These are phyloP conservation scores for Glyphotaelius pellucidus DNA, from an alignment of 2,888 invertebrate species.

Conservation along the genomic window DNA sequence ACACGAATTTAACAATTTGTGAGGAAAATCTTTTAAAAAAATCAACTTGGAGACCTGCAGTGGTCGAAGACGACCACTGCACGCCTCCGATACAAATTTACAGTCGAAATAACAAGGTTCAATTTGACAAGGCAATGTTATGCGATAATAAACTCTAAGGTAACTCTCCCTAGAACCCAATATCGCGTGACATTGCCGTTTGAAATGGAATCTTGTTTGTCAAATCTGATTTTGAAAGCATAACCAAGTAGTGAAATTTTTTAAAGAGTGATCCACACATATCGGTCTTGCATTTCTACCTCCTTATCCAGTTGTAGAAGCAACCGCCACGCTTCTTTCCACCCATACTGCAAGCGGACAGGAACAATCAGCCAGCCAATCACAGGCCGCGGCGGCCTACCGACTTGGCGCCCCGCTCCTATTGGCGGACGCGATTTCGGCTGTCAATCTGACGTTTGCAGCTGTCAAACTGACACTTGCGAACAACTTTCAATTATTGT, in stretches of 20 bases:
- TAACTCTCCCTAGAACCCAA: too few relatives aligned
- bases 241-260: neutral
- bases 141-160: too few relatives aligned
- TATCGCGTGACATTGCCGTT: too few relatives aligned
- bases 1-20: neutral
- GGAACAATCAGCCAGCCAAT: neutral
- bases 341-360: slow-evolving; percentile 53
- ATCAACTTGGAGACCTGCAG: neutral
- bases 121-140: too few relatives aligned
- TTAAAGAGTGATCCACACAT: neutral
- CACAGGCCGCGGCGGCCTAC: neutral
- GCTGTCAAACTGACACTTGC: neutral
- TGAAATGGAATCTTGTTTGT: too few relatives aligned
- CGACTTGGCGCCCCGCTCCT: neutral
- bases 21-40: neutral
- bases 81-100: neutral
- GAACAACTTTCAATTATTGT: neutral
- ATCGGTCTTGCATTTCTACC: slow-evolving; percentile 53
- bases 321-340: slow-evolving; percentile 63
- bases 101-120: too few relatives aligned
- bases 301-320: slow-evolving; percentile 65
- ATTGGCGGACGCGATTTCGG: slow-evolving; percentile 16
- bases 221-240: neutral
- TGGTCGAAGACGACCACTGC: neutral
- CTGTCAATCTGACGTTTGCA: slow-evolving; percentile 4